Percentiles rank a stretch among this genome's conserved stretches.
Conservation (phyloP, 2,888 invertebrate genomes). For the Pyrrhosoma nymphula region DNA sequence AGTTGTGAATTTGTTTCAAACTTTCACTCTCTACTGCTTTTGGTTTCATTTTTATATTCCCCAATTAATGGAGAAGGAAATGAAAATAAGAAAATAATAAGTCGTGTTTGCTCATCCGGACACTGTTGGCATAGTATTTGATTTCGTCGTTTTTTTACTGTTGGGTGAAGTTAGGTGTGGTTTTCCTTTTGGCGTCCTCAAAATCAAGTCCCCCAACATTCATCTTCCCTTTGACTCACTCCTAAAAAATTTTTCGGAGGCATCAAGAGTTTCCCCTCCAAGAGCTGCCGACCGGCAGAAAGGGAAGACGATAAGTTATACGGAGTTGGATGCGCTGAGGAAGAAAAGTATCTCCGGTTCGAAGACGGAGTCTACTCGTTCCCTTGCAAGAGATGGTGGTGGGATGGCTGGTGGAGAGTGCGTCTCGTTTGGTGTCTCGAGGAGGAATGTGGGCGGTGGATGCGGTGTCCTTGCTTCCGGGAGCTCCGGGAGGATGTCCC, state of each 20-base stretch:
- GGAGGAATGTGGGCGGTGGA: background rate
- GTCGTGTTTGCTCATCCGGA: background rate
- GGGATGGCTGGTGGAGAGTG: conserved; percentile 19
- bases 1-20: background rate
- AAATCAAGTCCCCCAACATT: too few species aligned
- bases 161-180: background rate
- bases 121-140: background rate
- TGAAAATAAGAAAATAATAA: background rate
- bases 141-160: background rate
- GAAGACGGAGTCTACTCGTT: conserved; percentile 46
- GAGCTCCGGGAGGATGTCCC: conserved; percentile 6
- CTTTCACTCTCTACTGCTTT: background rate
- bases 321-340: background rate
- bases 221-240: too few species aligned
- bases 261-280: too few species aligned
- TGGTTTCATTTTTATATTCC: background rate
- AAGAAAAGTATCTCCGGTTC: conserved; percentile 18
- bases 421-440: conserved; percentile 1
- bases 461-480: background rate
- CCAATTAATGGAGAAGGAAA: background rate
- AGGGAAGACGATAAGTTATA: background rate
- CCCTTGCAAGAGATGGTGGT: conserved; percentile 54
- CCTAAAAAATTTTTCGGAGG: too few species aligned
- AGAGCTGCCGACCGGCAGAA: background rate
- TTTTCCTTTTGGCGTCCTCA: background rate